These are phyloP conservation scores for Scomberomorus guttatus DNA, from an alignment of 2,797 vertebrate genomes.

Conservation along the genomic window DNA sequence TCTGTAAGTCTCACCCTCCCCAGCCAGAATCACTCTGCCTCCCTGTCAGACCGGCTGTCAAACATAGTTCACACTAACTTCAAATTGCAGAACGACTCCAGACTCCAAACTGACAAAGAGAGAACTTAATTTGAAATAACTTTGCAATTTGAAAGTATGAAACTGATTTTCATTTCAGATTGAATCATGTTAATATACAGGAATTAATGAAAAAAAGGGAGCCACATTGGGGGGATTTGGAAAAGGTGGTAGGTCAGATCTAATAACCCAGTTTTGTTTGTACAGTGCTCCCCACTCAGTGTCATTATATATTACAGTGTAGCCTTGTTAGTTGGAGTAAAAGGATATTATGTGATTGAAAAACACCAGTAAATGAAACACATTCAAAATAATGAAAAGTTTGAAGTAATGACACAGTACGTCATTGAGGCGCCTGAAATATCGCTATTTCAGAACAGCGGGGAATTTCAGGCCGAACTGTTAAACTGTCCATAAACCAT, in stretches of 20 bases:
- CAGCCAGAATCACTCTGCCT: not conserved
- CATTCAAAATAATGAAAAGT: conserved; percentile 64
- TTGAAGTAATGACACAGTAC: conserved; percentile 51
- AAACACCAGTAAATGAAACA: conserved; percentile 70
- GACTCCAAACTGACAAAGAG: conserved; percentile 27
- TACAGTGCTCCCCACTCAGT: conserved; percentile 44
- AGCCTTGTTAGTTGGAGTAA: conserved; percentile 12
- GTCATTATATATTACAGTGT: conserved; percentile 47
- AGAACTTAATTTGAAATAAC: conserved; percentile 39
- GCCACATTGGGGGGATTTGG: not conserved
- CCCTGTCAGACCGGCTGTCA: conserved; percentile 44
- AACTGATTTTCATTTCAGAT: conserved; percentile 31
- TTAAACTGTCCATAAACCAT: conserved; percentile 72
- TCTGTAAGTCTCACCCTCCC: conserved; percentile 18
- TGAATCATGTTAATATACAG: conserved; percentile 34
- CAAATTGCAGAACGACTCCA: conserved; percentile 11
- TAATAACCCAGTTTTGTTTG: conserved; percentile 53
- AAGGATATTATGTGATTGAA: conserved; percentile 34
- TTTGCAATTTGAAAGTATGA: conserved; percentile 36
- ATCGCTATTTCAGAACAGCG: conserved; percentile 43
- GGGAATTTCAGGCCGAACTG: conserved; percentile 50
- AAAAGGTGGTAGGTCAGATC: conserved; percentile 28
- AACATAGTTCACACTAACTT: conserved; percentile 43
- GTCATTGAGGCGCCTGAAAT: conserved; percentile 60
- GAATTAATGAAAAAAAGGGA: conserved; percentile 24